A percentile compares a stretch with the other conserved stretches of the same genome.
Conservation (phyloP, 2,888 invertebrate genomes). For the Harpalus rufipes region DNA sequence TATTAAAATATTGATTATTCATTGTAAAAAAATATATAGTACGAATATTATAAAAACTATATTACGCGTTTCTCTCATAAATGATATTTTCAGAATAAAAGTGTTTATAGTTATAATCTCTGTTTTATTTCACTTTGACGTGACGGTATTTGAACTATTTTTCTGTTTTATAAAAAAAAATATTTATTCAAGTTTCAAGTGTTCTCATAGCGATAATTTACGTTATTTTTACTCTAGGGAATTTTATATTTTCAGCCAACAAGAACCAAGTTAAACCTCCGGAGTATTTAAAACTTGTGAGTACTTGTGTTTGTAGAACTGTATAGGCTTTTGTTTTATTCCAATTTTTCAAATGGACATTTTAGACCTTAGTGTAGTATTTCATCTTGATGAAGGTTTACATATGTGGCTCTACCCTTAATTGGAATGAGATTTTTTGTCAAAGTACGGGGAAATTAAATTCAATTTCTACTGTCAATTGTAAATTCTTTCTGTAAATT, state of each 20-base stretch:
- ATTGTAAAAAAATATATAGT: not conserved
- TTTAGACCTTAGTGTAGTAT: constrained; percentile 17
- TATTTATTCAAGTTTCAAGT: constrained; percentile 13
- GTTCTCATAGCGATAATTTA: not conserved
- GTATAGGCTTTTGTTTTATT: constrained; percentile 22
- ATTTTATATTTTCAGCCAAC: constrained; percentile 8
- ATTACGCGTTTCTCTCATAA: not conserved
- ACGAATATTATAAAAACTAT: no score
- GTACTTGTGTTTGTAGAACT: not conserved
- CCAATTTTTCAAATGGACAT: constrained; percentile 28
- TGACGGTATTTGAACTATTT: not conserved
- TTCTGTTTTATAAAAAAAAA: constrained; percentile 21
- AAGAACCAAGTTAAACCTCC: constrained; percentile 9
- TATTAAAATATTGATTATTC: not conserved
- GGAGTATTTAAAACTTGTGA: constrained; percentile 2
- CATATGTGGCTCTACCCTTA: constrained; percentile 9
- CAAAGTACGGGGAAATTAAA: not conserved
- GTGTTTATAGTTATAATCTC: constrained; percentile 14
- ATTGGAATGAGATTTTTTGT: constrained; percentile 14
- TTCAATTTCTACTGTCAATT: not conserved
- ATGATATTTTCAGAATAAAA: constrained; percentile 14
- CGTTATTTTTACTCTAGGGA: constrained; percentile 21
- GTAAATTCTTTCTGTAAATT: not conserved
- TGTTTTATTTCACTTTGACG: not conserved
- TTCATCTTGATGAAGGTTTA: constrained; percentile 30